Percentiles rank a stretch among this genome's conserved stretches.
These are phyloP conservation scores for Myrmecophaga tridactyla DNA, from an alignment of 2,113 vertebrate genomes.

Conservation along the genomic window DNA sequence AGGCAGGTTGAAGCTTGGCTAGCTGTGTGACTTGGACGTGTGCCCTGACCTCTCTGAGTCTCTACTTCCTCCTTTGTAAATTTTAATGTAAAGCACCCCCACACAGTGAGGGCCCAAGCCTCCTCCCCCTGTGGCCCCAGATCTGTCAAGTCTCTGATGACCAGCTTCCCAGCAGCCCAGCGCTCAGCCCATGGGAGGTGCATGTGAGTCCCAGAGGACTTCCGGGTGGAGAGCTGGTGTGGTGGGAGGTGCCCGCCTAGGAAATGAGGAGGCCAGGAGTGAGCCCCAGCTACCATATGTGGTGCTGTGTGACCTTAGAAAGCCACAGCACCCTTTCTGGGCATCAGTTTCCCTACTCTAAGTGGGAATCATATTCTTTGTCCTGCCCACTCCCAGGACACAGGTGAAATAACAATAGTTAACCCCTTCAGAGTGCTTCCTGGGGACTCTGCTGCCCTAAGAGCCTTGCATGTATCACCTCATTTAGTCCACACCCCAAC, in stretches of 20 bases:
- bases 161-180: neutral
- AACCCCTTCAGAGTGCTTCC: neutral
- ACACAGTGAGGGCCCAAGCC: neutral
- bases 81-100: neutral
- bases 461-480: accelerated
- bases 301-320: neutral
- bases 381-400: neutral
- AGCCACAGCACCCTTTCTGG: neutral
- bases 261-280: neutral
- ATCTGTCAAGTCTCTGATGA: neutral
- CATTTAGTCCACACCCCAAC: neutral
- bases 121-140: neutral
- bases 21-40: neutral
- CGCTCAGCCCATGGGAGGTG: neutral
- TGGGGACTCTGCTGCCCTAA: neutral
- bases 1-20: neutral
- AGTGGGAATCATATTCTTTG: too few species aligned
- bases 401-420: neutral
- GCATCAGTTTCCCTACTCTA: neutral
- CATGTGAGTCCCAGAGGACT: neutral
- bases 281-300: accelerated
- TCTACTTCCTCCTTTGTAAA: neutral
- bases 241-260: neutral
- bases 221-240: neutral
- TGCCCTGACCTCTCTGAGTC: neutral